Evolutionary conservation across 1,140 invertebrate species (phyloP).

Genomic region (Sinonovacula constricta): DNA sequence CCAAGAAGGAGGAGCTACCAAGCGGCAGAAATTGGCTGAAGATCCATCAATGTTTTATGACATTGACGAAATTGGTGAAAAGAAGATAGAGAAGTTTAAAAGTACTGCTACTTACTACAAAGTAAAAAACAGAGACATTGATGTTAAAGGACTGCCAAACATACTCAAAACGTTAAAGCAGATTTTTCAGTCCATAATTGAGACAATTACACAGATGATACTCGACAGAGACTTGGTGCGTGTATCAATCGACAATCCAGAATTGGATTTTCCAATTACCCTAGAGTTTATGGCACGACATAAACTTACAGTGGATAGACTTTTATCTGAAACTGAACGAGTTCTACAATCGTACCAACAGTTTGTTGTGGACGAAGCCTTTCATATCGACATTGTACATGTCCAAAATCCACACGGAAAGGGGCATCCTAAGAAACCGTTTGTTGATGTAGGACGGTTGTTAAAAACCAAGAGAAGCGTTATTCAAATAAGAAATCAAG

Average conservation of each 20-base stretch:
- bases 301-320: background rate
- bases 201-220: background rate
- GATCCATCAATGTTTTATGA: too few relatives aligned
- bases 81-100: too few relatives aligned
- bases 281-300: background rate
- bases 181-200: background rate
- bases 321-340: constrained; percentile 10
- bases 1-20: background rate
- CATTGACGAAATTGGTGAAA: too few relatives aligned
- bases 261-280: background rate
- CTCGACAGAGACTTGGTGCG: background rate
- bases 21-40: too few relatives aligned
- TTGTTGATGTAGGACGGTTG: background rate
- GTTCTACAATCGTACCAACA: too few relatives aligned
- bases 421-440: background rate
- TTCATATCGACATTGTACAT: constrained; percentile 6
- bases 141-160: too few relatives aligned
- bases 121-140: too few relatives aligned
- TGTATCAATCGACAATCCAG: background rate
- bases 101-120: too few relatives aligned
- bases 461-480: constrained; percentile 13
- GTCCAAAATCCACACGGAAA: background rate
- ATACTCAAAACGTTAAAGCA: background rate
- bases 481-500: constrained; percentile 10
- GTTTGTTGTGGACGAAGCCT: constrained; percentile 1